Evolutionary conservation across 2,888 invertebrate species (phyloP), one percentile per base, ranked within the genome.

Genomic region (Theretra japonica): DNA sequence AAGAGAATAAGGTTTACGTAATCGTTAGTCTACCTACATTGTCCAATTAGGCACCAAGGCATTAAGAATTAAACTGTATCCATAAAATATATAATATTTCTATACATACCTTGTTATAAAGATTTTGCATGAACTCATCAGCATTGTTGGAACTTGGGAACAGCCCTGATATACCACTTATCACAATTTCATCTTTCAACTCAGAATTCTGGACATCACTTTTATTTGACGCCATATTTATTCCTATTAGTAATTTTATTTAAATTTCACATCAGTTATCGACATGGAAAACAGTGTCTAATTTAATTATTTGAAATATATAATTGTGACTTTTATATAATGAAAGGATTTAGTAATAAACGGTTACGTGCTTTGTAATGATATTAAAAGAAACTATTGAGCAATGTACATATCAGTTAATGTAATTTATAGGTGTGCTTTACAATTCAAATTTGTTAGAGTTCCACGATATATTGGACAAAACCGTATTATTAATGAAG

Each of bases 61-160:
- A 33, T 7, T 11, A 41, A 41, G 41, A 11, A 11, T 41, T 0
- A 41, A 3, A 41, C 11, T 41, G 8, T 41, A 41, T 41, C 41
- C 19, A 2, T 4, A 53, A 19, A 19, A n/a, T n/a, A 53, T 53
- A 21, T 30, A 3, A n/a, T n/a, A 59, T 48, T 23, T 59, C 15
- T 11, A 5, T 2, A 25, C 65, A 71, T 48, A 96, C 95, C 81
- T 96, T 96, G 79, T 96, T 95, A 78, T 96, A 94, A 17, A 97
- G 90, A 78, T 96, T 96, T 3, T 95, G 86, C 84, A 93, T 88
- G 57, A 97, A 96, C 78, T 97, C 95, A 60, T 94, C 87, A 71
- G 97, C 93, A 82, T 95, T 96, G 53, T 95, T 95, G 0, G 96
- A 96, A 76, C 96, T 95, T 0, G 97, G 97, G 82, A 96, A 96